Evolutionary conservation across 2,797 vertebrate species (phyloP), one percentile per base, ranked within the genome.

Genomic region (Botia kubotai): DNA sequence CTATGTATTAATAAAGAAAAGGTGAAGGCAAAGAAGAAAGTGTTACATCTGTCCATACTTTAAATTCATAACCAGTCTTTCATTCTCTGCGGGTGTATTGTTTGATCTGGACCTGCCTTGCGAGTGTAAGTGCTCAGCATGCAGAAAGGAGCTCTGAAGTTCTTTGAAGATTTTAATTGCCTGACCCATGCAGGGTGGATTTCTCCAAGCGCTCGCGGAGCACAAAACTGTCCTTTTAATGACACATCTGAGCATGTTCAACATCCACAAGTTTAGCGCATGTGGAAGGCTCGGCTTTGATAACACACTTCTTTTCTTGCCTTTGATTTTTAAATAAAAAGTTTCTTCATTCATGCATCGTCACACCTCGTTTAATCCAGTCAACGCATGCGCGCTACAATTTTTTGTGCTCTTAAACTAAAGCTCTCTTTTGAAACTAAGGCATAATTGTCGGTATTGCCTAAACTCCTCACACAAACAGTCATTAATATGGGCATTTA

Each of bases 161-260:
- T 66, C 71, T 74, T 73, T 73, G 71, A 74, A 74, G 71, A 29
- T 55, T 57, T 43, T 50, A 67, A 74, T 74, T 74, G 71, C 36
- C 33, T 58, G 43, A 26, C 43, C 46, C 67, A 52, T 50, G 68
- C 36, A 53, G 26, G 39, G 48, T 62, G 36, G 17, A 14, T 43
- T 26, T 60, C 23, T 60, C 55, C 21, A 7, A 57, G 55, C 8
- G 14, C 14, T 52, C 48, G 5, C 33, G 4, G 36, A 39, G 36
- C 36, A 21, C 7, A 57, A 21, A 58, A 19, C 29, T 23, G 55
- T 58, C 33, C n/a, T 4, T 60, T 13, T 58, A 58, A 43, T 73
- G 19, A 73, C 3, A 58, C 71, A 73, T 19, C 19, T 60, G 71
- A 58, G 7, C 55, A 23, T 58, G 53, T 8, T 16, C 43, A 3